Percentiles rank a stretch among this genome's conserved stretches.
These are phyloP conservation scores for Morphnarchus princeps DNA, from an alignment of 2,113 vertebrate genomes.

Conservation along the genomic window DNA sequence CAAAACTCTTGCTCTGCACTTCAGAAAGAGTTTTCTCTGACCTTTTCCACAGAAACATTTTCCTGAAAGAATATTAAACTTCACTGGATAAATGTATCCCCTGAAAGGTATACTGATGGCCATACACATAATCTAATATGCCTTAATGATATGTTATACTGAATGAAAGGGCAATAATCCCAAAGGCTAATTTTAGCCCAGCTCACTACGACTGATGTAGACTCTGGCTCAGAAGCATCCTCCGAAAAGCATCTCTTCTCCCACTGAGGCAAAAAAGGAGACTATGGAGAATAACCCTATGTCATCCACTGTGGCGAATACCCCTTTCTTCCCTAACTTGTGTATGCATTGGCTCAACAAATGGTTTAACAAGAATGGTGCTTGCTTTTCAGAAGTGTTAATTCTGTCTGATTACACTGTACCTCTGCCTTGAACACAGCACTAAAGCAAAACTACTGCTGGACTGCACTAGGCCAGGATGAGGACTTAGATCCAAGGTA, in stretches of 20 bases:
- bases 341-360: not conserved
- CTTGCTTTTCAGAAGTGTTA: not conserved
- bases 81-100: not conserved
- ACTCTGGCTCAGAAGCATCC: not conserved
- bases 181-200: not conserved
- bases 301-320: not conserved
- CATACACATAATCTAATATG: not conserved
- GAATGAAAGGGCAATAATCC: not conserved
- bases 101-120: not conserved
- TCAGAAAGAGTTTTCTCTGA: not conserved
- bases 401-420: not conserved
- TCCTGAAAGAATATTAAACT: not conserved
- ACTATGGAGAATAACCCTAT: not conserved
- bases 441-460: not conserved
- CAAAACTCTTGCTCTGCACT: not conserved
- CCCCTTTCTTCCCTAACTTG: rapidly evolving
- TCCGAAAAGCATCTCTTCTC: not conserved
- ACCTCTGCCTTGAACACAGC: not conserved
- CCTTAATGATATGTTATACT: not conserved
- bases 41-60: not conserved
- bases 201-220: not conserved
- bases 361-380: not conserved
- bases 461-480: not conserved
- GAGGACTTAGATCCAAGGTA: not conserved
- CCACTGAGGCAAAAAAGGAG: not conserved